Evolutionary conservation across 2,797 vertebrate species (phyloP).

Genomic region (Catostomus latipinnis): DNA sequence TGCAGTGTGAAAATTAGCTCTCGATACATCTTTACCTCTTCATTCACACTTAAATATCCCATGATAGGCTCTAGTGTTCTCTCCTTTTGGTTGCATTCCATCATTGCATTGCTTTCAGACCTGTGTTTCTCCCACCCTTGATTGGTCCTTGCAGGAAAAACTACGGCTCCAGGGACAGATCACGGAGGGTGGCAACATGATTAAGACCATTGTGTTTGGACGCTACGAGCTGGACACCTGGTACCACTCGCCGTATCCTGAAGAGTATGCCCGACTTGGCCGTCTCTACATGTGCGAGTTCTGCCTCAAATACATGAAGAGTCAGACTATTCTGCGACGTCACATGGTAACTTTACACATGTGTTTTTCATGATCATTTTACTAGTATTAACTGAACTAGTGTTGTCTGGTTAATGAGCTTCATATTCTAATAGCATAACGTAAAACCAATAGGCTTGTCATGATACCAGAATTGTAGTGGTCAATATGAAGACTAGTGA

Average conservation of each 20-base stretch:
- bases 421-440: too few species aligned
- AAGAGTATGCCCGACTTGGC: constrained; percentile 93
- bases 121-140: not conserved
- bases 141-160: constrained; percentile 84
- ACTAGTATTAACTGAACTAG: not conserved
- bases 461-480: too few species aligned
- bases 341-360: constrained; percentile 85
- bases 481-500: too few species aligned
- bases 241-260: constrained; percentile 97
- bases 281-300: constrained; percentile 98
- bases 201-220: constrained; percentile 93
- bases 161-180: constrained; percentile 91
- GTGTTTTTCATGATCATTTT: constrained; percentile 7
- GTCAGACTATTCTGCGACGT: constrained; percentile 92
- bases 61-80: constrained; percentile 8
- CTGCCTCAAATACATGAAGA: constrained; percentile 99
- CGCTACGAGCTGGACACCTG: constrained; percentile 95
- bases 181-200: constrained; percentile 96
- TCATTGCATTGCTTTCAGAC: constrained; percentile 16
- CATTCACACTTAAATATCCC: not conserved
- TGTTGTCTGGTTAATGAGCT: too few species aligned
- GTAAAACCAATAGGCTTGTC: too few species aligned
- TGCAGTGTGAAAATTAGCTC: not conserved
- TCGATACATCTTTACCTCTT: not conserved
- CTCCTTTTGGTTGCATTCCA: not conserved